Evolutionary conservation across 2,797 vertebrate species (phyloP), one percentile per base, ranked within the genome.

Genomic region (Glyptemys insculpta): DNA sequence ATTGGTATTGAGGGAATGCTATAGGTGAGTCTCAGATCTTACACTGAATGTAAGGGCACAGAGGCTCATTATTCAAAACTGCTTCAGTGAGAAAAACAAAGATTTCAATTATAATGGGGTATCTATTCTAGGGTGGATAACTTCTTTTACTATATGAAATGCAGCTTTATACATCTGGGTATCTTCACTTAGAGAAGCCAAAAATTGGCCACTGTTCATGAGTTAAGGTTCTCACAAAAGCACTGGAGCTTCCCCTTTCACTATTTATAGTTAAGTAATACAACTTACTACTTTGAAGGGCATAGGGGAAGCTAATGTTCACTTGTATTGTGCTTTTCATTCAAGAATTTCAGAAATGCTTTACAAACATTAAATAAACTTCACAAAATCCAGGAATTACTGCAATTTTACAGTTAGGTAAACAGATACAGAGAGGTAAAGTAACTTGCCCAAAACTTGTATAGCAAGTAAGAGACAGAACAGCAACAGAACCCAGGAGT

Each of bases 251-350:
- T 81, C 56, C 12, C 0, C 15, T 41, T 27, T 2, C 11, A 0
- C 0, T 27, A 44, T 76, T 2, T 8, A 29, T 54, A 6, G 3
- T 41, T 0, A 9, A 18, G 57, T 1, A 37, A n/a, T 37, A 49
- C 8, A 49, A 15, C 15, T 44, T 44, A 7, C 8, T 31, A 16
- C 18, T 47, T 9, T 49, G 25, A 49, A 47, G 25, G 27, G 41
- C 12, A 3, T 11, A 5, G 1, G 89, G 84, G 86, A 72, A 85
- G 41, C 27, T 31, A 27, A 78, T 49, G 25, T 83, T 25, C 81
- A 0, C 34, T 83, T 11, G n/a, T 50, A 37, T 47, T 15, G n/a
- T 0, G 8, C 54, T 50, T 79, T 82, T 85, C 41, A 31, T 3
- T 1, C 3, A 29, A 37, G 79, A 54, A 11, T 56, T 78, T 49